Percentiles rank a stretch among this genome's conserved stretches.
These are phyloP conservation scores for Lithobates sylvaticus DNA, from an alignment of 2,797 vertebrate genomes.

Conservation along the genomic window DNA sequence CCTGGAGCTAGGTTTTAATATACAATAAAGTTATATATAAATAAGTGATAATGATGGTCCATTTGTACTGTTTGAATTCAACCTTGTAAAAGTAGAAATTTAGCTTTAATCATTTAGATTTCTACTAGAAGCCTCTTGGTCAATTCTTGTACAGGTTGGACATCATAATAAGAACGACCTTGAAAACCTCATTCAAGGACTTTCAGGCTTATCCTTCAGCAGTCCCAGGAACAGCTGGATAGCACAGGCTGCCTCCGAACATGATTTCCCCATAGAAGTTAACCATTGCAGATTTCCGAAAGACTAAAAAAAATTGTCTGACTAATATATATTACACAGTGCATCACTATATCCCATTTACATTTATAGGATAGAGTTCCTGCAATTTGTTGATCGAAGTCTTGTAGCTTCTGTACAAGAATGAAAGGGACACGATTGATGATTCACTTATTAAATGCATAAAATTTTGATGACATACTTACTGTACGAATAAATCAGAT, in stretches of 20 bases:
- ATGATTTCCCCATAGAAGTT: slow-evolving; percentile 20
- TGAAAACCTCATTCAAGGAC: slow-evolving; percentile 10
- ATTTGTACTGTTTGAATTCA: too few relatives aligned
- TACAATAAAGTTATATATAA: too few relatives aligned
- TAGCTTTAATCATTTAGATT: not conserved
- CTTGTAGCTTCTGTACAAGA: slow-evolving; percentile 30
- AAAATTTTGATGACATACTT: slow-evolving; percentile 59
- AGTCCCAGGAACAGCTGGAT: slow-evolving; percentile 36
- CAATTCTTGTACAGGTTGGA: not conserved
- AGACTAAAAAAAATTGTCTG: slow-evolving; percentile 8
- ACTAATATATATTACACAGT: slow-evolving; percentile 6
- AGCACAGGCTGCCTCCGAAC: slow-evolving; percentile 7
- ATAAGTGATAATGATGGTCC: too few relatives aligned
- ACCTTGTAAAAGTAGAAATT: too few relatives aligned
- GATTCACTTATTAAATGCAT: slow-evolving; percentile 59
- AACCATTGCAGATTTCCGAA: not conserved
- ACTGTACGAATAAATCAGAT: slow-evolving; percentile 55
- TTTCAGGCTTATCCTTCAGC: not conserved
- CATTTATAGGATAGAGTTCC: not conserved
- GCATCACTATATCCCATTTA: slow-evolving; percentile 12
- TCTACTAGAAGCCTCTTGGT: not conserved
- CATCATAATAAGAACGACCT: slow-evolving; percentile 15
- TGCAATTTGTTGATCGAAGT: slow-evolving; percentile 23
- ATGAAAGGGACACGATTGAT: slow-evolving; percentile 39
- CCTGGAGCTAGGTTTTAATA: too few relatives aligned